Evolutionary conservation across 2,113 vertebrate species (phyloP).

Genomic region (Sprattus sprattus): DNA sequence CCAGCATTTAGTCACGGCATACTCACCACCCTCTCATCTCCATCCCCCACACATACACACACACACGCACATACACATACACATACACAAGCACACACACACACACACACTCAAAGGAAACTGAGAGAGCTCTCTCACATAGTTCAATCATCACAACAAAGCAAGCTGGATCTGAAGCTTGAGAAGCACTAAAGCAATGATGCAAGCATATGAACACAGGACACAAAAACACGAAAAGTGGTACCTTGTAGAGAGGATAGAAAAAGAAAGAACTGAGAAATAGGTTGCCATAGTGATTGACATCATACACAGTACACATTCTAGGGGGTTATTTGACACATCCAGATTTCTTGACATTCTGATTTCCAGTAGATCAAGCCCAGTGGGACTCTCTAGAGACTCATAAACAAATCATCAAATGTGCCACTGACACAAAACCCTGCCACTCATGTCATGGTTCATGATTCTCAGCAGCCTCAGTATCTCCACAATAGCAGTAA

Average conservation of each 20-base stretch:
- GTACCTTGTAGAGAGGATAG: constrained; percentile 31
- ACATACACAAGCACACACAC: constrained; percentile 38
- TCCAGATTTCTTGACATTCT: background rate
- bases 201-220: constrained; percentile 62
- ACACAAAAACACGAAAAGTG: background rate
- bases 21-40: background rate
- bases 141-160: constrained; percentile 40
- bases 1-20: background rate
- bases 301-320: background rate
- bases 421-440: background rate
- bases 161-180: constrained; percentile 45
- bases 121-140: constrained; percentile 29
- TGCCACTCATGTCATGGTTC: background rate
- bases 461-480: background rate
- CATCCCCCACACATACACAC: constrained; percentile 19
- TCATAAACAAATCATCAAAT: background rate
- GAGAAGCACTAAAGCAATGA: constrained; percentile 52
- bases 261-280: constrained; percentile 20
- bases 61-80: constrained; percentile 44
- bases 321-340: no score
- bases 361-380: background rate
- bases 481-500: background rate
- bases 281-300: background rate
- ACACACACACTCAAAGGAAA: constrained; percentile 30
- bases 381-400: background rate